phyloP scores from a whole-genome alignment of 2,888 invertebrate genomes.

The Mactromeris polynyma region DNA sequence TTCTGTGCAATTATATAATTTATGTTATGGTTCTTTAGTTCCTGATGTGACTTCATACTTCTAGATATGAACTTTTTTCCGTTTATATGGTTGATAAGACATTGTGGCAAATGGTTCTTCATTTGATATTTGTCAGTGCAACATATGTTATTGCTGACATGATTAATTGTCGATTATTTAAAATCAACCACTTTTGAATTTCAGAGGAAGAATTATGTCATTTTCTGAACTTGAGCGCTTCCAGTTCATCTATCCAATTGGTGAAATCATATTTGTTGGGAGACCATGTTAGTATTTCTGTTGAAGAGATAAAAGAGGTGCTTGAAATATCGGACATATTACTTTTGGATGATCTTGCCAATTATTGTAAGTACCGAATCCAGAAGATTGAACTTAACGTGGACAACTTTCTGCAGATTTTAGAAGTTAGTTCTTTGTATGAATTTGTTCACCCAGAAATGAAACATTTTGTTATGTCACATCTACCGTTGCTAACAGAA shows the following conservation, averaged over 20 bases:
- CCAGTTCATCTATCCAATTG: not conserved
- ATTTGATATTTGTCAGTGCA: not conserved
- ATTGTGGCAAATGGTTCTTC: no score
- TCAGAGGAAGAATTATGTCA: not conserved
- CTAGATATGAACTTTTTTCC: no score
- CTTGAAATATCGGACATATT: conserved; percentile 26
- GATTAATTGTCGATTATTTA: not conserved
- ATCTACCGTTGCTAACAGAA: not conserved
- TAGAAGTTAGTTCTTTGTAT: conserved; percentile 15
- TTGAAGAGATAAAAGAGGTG: not conserved
- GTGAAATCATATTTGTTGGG: not conserved
- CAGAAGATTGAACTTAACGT: not conserved
- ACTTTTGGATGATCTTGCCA: not conserved
- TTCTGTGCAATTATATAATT: not conserved
- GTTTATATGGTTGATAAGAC: not conserved
- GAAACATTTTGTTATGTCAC: not conserved
- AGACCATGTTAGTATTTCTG: not conserved
- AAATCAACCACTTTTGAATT: not conserved
- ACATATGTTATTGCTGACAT: not conserved
- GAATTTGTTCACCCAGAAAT: not conserved
- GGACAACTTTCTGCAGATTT: conserved; percentile 5
- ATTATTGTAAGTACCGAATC: conserved; percentile 20
- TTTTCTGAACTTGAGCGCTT: not conserved
- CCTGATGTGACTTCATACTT: no score
- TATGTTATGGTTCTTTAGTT: no score